phyloP scores from a whole-genome alignment of 2,113 vertebrate genomes.

The Entomyzon cyanotis region DNA sequence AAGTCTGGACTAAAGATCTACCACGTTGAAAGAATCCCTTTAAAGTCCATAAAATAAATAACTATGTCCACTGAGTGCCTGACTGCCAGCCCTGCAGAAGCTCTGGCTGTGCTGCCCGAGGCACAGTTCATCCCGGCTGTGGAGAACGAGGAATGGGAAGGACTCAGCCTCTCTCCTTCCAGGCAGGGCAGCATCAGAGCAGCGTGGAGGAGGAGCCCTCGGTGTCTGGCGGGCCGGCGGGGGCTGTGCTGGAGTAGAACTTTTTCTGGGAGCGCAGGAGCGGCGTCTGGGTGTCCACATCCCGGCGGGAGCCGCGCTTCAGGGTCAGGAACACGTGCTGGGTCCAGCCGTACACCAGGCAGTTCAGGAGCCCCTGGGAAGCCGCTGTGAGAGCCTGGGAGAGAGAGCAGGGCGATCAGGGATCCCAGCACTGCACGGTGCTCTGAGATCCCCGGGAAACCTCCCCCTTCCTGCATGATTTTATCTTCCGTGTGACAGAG shows the following conservation, averaged over 20 bases:
- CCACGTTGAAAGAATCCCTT: background rate
- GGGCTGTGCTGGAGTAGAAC: constrained; percentile 69
- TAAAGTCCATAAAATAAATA: constrained; percentile 54
- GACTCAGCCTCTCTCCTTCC: background rate
- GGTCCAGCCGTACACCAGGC: constrained; percentile 86
- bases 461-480: background rate
- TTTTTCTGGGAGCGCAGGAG: constrained; percentile 86
- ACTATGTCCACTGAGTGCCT: background rate
- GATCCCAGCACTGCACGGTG: background rate
- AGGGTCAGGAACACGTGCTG: constrained; percentile 73
- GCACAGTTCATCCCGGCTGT: background rate
- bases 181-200: constrained; percentile 41
- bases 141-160: background rate
- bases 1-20: constrained; percentile 6
- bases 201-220: constrained; percentile 40
- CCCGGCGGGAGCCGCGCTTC: constrained; percentile 66
- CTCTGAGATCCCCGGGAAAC: background rate
- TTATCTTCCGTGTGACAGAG: accelerated
- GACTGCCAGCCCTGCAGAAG: background rate
- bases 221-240: background rate
- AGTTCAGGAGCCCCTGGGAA: constrained; percentile 92
- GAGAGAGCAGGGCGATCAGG: background rate
- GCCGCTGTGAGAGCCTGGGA: constrained; percentile 84
- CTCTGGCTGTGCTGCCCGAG: background rate
- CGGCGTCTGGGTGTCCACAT: constrained; percentile 88